Conservation (phyloP, 2,888 invertebrate species). For the Acrobeloides nanus region DNA sequence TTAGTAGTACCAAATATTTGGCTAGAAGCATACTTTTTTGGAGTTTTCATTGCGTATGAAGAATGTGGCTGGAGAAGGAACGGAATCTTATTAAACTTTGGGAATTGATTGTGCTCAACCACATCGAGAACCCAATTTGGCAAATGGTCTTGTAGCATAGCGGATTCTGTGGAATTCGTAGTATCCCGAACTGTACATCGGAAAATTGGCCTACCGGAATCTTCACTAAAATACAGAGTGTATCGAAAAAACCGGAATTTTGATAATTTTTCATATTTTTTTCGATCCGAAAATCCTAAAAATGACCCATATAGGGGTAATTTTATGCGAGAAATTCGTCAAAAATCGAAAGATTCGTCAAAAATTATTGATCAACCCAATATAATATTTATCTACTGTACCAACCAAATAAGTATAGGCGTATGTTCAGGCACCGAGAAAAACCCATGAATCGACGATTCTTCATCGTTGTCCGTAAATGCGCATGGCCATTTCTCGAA, state of each 20-base stretch:
- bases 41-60: constrained; percentile 64
- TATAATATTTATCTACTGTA: too few relatives aligned
- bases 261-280: too few relatives aligned
- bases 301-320: background rate
- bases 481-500: constrained; percentile 76
- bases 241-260: too few relatives aligned
- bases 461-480: constrained; percentile 24
- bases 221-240: constrained; percentile 72
- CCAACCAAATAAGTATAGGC: constrained; percentile 82
- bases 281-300: too few relatives aligned
- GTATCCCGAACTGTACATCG: constrained; percentile 80
- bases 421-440: constrained; percentile 89
- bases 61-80: constrained; percentile 93
- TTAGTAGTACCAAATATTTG: background rate
- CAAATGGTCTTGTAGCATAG: constrained; percentile 30
- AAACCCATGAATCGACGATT: constrained; percentile 39
- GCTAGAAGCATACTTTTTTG: constrained; percentile 67
- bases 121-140: constrained; percentile 54
- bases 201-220: constrained; percentile 86
- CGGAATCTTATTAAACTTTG: constrained; percentile 90
- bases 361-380: too few relatives aligned
- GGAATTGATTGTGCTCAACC: constrained; percentile 65
- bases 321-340: too few relatives aligned
- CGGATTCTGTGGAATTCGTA: constrained; percentile 76
- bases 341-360: constrained; percentile 1